Evolutionary conservation across 2,888 invertebrate genomes (phyloP), one percentile per base, ranked within the genome.

Genomic region (Melieria crassipennis): DNA sequence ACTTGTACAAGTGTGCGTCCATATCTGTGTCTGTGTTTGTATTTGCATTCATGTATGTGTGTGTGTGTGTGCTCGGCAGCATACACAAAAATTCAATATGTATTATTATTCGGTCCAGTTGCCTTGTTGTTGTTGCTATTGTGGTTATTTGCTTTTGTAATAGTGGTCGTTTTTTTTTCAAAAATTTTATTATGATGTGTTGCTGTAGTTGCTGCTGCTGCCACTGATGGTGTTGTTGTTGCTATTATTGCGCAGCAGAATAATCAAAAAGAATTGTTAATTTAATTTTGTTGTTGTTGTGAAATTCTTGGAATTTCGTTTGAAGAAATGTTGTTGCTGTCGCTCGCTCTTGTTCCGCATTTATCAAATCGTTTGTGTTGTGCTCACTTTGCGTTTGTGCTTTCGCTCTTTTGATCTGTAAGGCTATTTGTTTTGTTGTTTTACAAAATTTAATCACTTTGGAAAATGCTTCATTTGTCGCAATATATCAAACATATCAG

Each of bases 181-280:
- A 6, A 45, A 57, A 60, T 46, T 52, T 60, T 70, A 7, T 66
- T 66, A 30, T 56, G 62, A 42, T 61, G 4, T 10, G 55, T 60
- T 30, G 7, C 47, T 62, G 46, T 52, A 30, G 61, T 7, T 16
- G 50, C 46, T 45, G 46, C 46, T 46, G 61, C 47, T 62, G 62
- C 30, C 16, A 56, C 9, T 46, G 65, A 5, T 42, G 65, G n/a
- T 50, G 65, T 45, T 69, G 55, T 52, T 52, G 52, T 9, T 52
- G 48, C 50, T 57, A 43, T 63, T 67, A 64, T 67, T 70, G 70
- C 70, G 70, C 70, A 65, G 70, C 56, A 62, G 61, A 55, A 66
- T 70, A 55, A 66, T 65, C 67, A 67, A 16, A 69, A 55, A 69
- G 47, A 69, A 69, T 56, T 55, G 55, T 45, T 69, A 47, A 62